Base-by-base conservation (phyloP, 2,888 invertebrate genomes). In the Himalopsyche japonica region DNA sequence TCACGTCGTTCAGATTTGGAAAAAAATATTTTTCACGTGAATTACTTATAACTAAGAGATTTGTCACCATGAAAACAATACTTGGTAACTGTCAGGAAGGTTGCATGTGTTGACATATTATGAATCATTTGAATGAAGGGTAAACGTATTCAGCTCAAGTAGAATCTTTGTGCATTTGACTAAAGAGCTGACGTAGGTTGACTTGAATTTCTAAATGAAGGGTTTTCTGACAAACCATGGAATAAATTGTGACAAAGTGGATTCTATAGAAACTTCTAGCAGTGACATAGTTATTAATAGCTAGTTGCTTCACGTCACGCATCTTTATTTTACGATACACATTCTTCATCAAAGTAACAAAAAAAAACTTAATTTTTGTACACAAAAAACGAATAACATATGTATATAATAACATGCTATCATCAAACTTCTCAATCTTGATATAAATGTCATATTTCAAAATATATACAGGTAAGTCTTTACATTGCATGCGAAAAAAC, bases 111-210 rank as follows among this genome's bases (percentile, higher is more conserved):
- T 70, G 70, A 70, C 70, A 70, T 70, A 70, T 70, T 70, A 70
- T 70, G 70, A 70, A 70, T 70, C 70, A 70, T 70, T 70, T 27
- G 70, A 70, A 70, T 70, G 70, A 70, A 70, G 70, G 70, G 70
- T 70, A 70, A 30, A 24, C 70, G 70, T 70, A 70, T 70, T 70
- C 70, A 27, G 70, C 27, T 15, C 70, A 27, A 77, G 37, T 37
- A 34, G 34, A n/a, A 77, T 43, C 77, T 77, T 77, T 77, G 77
- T 77, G 77, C 77, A 37, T n/a, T 43, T 77, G 77, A 77, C 77
- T 77, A 43, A 77, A 77, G 37, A 32, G 77, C 43, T 77, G 77
- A 77, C 77, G 24, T 32, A 77, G 77, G 77, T 77, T 77, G 43
- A 70, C 70, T 70, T 27, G 70, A 70, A 30, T 27, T 70, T 30